Base-by-base conservation (phyloP, 2,888 invertebrate genomes). In the Lasioglossum marginatum region DNA sequence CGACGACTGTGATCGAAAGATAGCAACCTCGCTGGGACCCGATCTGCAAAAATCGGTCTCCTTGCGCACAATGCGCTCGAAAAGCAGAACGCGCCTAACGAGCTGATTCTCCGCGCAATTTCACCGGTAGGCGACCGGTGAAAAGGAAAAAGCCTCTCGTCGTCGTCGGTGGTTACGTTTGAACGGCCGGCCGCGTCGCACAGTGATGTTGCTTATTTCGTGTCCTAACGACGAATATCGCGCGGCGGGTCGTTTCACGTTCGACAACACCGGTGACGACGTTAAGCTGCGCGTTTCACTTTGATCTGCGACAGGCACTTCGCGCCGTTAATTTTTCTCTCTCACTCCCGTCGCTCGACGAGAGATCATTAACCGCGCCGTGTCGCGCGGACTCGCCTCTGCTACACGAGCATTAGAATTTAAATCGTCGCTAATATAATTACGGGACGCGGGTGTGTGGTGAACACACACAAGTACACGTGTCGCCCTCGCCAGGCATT, bases 371-470 rank as follows among this genome's bases (percentile, higher is more conserved):
- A 90, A 90, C 90, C 89, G 78, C 79, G 63, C 63, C 31, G 63
- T 31, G 63, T 31, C 63, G 63, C 79, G 83, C 87, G 81, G 83
- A 82, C 84, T 84, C 73, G 79, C 82, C 83, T 63, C 19, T 6
- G 63, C 79, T 84, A 71, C 80, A 77, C 87, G 70, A 80, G 83
- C 82, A 89, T 88, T 90, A 90, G 86, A 90, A 90, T 83, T 90
- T 90, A 89, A 90, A 90, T 86, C 90, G 90, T 83, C 83, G 84
- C 81, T 90, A 89, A 90, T 90, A 90, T 89, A 90, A 90, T 90
- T 90, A 90, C 87, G 86, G 70, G 70, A 84, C 57, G 12, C 57
- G n/a, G 23, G n/a, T 27, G n/a, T 57, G n/a, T 1, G 12, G 4
- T 4, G n/a, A 57, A 57, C n/a, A 27, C n/a, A n/a, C 57, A 57